Percentiles rank a stretch among this genome's conserved stretches.
phyloP scores from a whole-genome alignment of 2,797 vertebrate species.

The Semaprochilodus insignis region DNA sequence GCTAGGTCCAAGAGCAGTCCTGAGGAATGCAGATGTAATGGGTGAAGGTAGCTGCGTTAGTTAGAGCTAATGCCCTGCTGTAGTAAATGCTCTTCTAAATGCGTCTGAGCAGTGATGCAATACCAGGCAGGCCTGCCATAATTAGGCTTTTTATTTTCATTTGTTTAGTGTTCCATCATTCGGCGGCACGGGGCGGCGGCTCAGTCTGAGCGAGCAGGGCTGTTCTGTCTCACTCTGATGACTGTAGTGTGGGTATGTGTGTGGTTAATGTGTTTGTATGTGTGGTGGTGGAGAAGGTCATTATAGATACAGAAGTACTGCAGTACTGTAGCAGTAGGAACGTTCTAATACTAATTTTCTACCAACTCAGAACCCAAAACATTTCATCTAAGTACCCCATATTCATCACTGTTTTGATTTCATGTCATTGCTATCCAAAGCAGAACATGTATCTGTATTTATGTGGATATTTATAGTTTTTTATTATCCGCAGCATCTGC shows the following conservation, averaged over 20 bases:
- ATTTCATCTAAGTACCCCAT: not conserved
- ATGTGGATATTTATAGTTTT: no score
- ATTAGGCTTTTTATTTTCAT: conserved; percentile 68
- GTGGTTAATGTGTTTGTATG: conserved; percentile 8
- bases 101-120: conserved; percentile 62
- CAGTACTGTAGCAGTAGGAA: conserved; percentile 37
- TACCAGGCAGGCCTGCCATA: conserved; percentile 56
- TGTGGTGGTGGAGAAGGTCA: conserved; percentile 41
- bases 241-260: conserved; percentile 30
- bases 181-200: conserved; percentile 36
- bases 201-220: conserved; percentile 26
- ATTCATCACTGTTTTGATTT: not conserved
- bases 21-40: conserved; percentile 52
- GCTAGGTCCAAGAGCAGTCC: conserved; percentile 31
- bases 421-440: not conserved
- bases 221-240: conserved; percentile 39
- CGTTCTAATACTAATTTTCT: not conserved
- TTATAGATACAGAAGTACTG: conserved; percentile 24
- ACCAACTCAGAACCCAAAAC: not conserved
- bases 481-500: no score
- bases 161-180: conserved; percentile 66
- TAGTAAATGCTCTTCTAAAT: conserved; percentile 65
- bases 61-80: conserved; percentile 48
- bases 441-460: no score
- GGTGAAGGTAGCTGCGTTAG: conserved; percentile 42